A percentile compares a stretch with the other conserved stretches of the same genome.
phyloP scores from a whole-genome alignment of 2,888 invertebrate species.

The Drosophila fulvimacula region DNA sequence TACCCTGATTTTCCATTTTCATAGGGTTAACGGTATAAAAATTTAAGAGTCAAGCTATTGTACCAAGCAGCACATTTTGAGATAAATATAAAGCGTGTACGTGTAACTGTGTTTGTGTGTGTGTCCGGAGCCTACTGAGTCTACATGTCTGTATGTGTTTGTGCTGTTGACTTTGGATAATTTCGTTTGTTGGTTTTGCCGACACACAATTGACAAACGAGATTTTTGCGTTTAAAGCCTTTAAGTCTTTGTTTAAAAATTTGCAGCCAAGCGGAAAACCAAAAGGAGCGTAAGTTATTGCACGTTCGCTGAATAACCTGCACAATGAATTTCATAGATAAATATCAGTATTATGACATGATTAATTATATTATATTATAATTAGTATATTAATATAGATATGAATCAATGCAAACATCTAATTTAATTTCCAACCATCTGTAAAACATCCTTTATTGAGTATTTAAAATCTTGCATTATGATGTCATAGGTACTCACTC shows the following conservation, averaged over 20 bases:
- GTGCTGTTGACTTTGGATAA: slow-evolving; percentile 75
- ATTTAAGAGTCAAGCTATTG: no score
- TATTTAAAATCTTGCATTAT: slow-evolving; percentile 50
- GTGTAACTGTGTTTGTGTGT: neutral
- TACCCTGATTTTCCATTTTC: no score
- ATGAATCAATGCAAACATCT: no score
- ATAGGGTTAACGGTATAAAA: no score
- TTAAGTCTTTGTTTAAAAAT: slow-evolving; percentile 78
- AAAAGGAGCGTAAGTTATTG: neutral
- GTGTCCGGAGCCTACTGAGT: neutral
- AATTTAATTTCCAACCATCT: no score
- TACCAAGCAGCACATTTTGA: slow-evolving; percentile 74
- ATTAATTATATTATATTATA: no score
- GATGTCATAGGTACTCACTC: slow-evolving; percentile 36
- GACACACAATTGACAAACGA: slow-evolving; percentile 59
- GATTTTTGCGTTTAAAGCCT: slow-evolving; percentile 76
- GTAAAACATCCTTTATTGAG: no score
- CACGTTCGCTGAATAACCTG: slow-evolving; percentile 13
- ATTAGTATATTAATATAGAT: neutral
- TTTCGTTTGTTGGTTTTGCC: slow-evolving; percentile 67
- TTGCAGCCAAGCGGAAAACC: slow-evolving; percentile 49
- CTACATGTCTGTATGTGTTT: slow-evolving; percentile 12
- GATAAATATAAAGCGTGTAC: slow-evolving; percentile 70
- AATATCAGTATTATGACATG: neutral
- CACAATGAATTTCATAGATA: neutral